Conservation (phyloP, 2,113 vertebrate species). For the Pseudorasbora parva region DNA sequence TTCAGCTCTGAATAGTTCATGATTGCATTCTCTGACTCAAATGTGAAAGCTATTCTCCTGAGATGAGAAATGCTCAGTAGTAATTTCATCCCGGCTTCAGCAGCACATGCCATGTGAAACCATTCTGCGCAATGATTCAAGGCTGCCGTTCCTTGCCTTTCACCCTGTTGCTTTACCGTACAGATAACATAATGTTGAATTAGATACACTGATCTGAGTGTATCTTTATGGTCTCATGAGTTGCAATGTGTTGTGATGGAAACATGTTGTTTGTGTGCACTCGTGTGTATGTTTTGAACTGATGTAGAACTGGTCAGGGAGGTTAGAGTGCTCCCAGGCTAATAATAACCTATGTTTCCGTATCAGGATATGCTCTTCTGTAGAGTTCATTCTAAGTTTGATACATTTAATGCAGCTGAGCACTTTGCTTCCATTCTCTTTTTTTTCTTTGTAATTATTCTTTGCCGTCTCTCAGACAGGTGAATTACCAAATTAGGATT, state of each 20-base stretch:
- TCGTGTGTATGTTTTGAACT: not conserved
- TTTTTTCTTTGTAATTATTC: not conserved
- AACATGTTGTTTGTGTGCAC: not conserved
- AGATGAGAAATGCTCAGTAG: slow-evolving; percentile 26
- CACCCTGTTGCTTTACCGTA: not conserved
- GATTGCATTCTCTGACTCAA: slow-evolving; percentile 21
- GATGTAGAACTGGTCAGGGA: slow-evolving; percentile 47
- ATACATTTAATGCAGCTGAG: slow-evolving; percentile 35
- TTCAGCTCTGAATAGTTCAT: slow-evolving; percentile 53
- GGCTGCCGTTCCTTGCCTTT: not conserved
- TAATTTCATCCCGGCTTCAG: slow-evolving; percentile 21
- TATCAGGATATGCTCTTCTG: slow-evolving; percentile 47
- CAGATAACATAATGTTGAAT: slow-evolving; percentile 8
- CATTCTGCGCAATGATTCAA: not conserved
- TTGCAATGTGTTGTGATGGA: not conserved
- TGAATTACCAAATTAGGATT: slow-evolving; percentile 13
- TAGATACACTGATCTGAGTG: slow-evolving; percentile 12
- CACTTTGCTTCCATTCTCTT: not conserved
- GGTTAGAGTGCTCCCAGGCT: slow-evolving; percentile 49
- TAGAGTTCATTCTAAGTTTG: slow-evolving; percentile 11
- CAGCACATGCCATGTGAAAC: slow-evolving; percentile 18
- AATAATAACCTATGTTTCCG: slow-evolving; percentile 55
- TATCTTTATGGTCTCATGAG: not conserved
- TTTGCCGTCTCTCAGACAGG: not conserved
- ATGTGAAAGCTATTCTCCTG: slow-evolving; percentile 35